Evolutionary conservation across 2,113 vertebrate species (phyloP).

Genomic region (Climacteris rufus): DNA sequence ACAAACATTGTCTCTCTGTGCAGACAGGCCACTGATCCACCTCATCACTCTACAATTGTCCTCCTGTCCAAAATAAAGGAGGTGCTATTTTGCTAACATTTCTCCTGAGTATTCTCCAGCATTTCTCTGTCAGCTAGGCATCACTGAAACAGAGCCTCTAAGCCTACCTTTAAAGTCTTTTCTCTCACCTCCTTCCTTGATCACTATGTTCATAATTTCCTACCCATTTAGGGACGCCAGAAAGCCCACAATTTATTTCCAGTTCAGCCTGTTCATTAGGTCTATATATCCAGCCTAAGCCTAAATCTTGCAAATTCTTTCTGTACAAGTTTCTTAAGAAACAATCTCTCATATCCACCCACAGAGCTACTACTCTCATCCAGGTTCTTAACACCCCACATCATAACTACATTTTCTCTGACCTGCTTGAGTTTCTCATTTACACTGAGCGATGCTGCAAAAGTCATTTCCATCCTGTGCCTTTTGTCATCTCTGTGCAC

Average conservation of each 20-base stretch:
- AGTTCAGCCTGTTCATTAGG: background rate
- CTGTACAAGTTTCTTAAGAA: background rate
- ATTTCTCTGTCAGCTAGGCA: background rate
- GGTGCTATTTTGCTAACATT: background rate
- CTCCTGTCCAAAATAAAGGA: background rate
- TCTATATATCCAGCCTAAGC: background rate
- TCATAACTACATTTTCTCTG: background rate
- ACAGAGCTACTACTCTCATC: background rate
- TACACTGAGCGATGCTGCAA: background rate
- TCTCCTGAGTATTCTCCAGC: background rate
- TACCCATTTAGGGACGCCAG: background rate
- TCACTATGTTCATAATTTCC: background rate
- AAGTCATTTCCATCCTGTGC: background rate
- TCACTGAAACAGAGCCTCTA: background rate
- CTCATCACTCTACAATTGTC: background rate
- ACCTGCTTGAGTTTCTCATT: background rate
- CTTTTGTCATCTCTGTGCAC: background rate
- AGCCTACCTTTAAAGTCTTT: background rate
- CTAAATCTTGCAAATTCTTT: background rate
- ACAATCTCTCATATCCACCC: background rate
- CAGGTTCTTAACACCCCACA: background rate
- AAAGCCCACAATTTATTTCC: background rate
- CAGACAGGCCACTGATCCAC: constrained; percentile 5
- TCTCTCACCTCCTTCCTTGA: background rate
- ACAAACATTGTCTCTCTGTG: background rate